phyloP scores from a whole-genome alignment of 1,140 invertebrate species.

The Solenopsis fugax region DNA sequence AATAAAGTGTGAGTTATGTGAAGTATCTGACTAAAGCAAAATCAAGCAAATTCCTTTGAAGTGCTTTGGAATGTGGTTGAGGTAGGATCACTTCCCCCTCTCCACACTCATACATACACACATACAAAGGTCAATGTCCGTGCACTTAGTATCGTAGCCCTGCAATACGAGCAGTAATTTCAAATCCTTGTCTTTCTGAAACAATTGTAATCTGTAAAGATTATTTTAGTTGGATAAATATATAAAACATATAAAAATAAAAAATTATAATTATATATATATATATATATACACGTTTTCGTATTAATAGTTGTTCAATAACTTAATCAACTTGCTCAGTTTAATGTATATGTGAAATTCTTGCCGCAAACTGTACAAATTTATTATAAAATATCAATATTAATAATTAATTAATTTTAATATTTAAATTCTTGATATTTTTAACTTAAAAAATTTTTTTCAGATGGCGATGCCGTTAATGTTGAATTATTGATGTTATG shows the following conservation, averaged over 20 bases:
- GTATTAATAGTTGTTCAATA: background rate
- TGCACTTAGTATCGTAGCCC: constrained; percentile 68
- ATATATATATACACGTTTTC: background rate
- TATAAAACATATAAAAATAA: background rate
- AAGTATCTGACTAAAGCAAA: constrained; percentile 80
- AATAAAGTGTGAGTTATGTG: constrained; percentile 32
- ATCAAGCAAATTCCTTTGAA: constrained; percentile 84
- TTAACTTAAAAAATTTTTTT: constrained; percentile 38
- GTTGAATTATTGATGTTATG: constrained; percentile 91
- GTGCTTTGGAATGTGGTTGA: constrained; percentile 76
- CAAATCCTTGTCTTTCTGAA: constrained; percentile 30
- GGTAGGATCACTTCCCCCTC: constrained; percentile 74
- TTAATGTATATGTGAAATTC: background rate
- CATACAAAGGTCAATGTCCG: constrained; percentile 66
- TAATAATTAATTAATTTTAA: background rate
- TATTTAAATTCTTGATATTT: constrained; percentile 10
- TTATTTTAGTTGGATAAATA: constrained; percentile 51
- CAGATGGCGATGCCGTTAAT: constrained; percentile 89
- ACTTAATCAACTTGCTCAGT: background rate
- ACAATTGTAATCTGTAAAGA: constrained; percentile 14
- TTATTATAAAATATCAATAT: background rate
- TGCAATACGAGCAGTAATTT: constrained; percentile 59
- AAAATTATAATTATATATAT: background rate
- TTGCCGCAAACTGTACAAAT: background rate
- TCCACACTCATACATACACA: constrained; percentile 20